Conservation (phyloP, 2,888 invertebrate species). For the Synergus gifuensis region DNA sequence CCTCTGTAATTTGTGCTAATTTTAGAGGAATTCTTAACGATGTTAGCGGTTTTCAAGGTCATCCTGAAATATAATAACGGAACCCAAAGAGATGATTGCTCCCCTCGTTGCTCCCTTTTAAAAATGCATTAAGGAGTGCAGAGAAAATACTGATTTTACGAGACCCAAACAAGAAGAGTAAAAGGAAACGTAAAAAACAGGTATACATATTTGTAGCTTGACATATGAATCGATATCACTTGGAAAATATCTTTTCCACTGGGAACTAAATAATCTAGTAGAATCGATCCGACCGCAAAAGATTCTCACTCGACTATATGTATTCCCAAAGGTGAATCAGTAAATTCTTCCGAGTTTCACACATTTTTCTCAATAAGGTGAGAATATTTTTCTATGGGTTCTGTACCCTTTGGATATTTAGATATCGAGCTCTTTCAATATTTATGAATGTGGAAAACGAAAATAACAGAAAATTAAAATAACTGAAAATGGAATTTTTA, state of each 20-base stretch:
- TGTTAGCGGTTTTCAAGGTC: neutral
- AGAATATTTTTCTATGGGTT: neutral
- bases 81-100: neutral
- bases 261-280: constrained; percentile 1
- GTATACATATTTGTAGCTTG: neutral
- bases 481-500: neutral
- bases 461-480: neutral
- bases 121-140: neutral
- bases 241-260: neutral
- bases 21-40: constrained; percentile 13
- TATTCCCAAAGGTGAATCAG: constrained; percentile 11
- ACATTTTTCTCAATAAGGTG: constrained; percentile 6
- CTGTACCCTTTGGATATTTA: neutral
- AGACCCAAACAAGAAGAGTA: neutral
- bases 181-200: neutral
- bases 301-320: neutral
- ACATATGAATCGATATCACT: neutral
- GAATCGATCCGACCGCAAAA: constrained; percentile 2
- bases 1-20: neutral
- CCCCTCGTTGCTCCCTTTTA: neutral
- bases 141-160: neutral
- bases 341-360: neutral
- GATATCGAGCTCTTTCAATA: neutral
- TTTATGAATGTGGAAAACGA: neutral
- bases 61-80: constrained; percentile 24